Base-by-base conservation (phyloP, 64 coral and sea anemone genomes). In the Pocillopora verrucosa region DNA sequence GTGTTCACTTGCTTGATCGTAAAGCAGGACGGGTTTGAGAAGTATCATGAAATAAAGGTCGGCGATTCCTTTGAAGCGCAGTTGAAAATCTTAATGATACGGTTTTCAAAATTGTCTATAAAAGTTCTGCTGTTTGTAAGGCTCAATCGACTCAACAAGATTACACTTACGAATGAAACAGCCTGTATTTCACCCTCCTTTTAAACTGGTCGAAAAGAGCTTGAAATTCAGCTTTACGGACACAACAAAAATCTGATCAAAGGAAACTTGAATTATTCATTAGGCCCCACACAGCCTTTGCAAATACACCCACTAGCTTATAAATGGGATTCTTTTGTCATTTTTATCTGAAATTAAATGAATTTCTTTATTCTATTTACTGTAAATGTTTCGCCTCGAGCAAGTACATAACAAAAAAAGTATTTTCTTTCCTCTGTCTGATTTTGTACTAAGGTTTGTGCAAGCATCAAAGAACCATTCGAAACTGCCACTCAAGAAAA, bases 1-100 rank as follows among this genome's bases (percentile, higher is more conserved):
- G 82, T 72, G 82, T 24, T 85, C 82, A 85, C 82, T 85, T 85
- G 41, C 82, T 85, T 72, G 57, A 85, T 34, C 73, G 22, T 56
- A 16, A 16, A n/a, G 75, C 56, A 56, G 41, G 75, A 56, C 75
- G 26, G 22, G 35, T 57, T 14, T 37, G 22, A 61, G 65, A 85
- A 85, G 57, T 20, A 72, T 16, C 62, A 13, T 17, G 36, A 51
- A n/a, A 68, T 13, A 72, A 65, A 85, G 37, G 57, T 85, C 64
- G 82, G 65, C 82, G 37, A 85, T 58, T 51, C 72, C 63, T 85
- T 85, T 72, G 82, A 85, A 85, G 80, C 80, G 15, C 34, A 22
- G 41, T 30, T 51, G 41, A 7, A 9, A 26, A 70, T 24, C 56
- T 26, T 11, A 45, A 38, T 72, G 63, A 19, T 85, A 65, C 25